Evolutionary conservation across 1,140 invertebrate species (phyloP).

Genomic region (Drosophila kurseongensis): DNA sequence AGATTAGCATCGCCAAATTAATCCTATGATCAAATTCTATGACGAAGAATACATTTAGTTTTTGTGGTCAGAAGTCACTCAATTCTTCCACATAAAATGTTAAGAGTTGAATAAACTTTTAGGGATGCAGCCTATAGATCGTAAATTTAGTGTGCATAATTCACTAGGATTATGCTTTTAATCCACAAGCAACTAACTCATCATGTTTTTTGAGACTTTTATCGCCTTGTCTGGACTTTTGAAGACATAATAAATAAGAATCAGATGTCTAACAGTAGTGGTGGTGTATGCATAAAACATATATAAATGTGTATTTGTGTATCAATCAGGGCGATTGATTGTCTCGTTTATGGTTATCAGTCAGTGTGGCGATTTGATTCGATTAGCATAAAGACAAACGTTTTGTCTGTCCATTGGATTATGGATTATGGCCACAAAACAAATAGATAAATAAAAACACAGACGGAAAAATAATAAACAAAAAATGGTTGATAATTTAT

Average conservation of each 20-base stretch:
- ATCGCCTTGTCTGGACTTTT: not conserved
- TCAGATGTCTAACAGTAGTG: too few species aligned
- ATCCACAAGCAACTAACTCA: not conserved
- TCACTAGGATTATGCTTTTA: not conserved
- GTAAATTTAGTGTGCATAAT: constrained; percentile 1
- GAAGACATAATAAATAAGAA: constrained; percentile 27
- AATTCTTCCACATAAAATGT: not conserved
- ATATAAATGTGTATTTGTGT: constrained; percentile 14
- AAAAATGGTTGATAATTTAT: constrained; percentile 72
- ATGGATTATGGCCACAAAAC: constrained; percentile 38
- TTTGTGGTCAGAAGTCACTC: too few species aligned
- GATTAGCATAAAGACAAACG: constrained; percentile 53
- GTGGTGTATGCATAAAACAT: constrained; percentile 19
- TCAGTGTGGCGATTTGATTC: constrained; percentile 11
- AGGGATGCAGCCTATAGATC: constrained; percentile 1
- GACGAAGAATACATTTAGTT: too few species aligned
- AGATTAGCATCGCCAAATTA: too few species aligned
- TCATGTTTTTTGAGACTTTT: not conserved
- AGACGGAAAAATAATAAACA: constrained; percentile 7
- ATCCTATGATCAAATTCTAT: too few species aligned
- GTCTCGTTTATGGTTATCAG: constrained; percentile 39
- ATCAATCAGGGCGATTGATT: constrained; percentile 28
- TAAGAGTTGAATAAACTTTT: constrained; percentile 25
- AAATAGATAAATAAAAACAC: constrained; percentile 15
- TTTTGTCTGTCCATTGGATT: constrained; percentile 33